Base-by-base conservation (phyloP, 1,140 invertebrate genomes). In the Ceratina japonica region DNA sequence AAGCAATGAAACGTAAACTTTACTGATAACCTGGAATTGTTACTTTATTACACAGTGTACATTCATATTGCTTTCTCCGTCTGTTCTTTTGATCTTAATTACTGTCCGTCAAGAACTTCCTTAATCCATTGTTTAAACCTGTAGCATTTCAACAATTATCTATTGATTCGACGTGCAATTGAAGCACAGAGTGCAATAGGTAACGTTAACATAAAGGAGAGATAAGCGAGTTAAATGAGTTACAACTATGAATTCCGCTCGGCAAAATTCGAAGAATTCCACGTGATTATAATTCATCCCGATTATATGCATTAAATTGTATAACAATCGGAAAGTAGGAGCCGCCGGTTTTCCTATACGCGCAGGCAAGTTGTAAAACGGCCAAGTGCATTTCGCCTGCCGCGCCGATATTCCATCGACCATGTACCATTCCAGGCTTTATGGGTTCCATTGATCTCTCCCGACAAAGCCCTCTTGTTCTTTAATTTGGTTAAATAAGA, bases 391-490 rank as follows among this genome's bases (percentile, higher is more conserved):
- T 86, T 84, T 85, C 75, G 79, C 75, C 63, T 81, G 75, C 78
- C 75, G 83, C 80, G 18, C 75, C 84, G 75, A 81, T 84, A 86
- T 82, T 85, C 75, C 75, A 85, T 82, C 80, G 84, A 84, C 71
- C 64, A 75, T 72, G 75, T 85, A 44, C 37, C 37, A 85, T 85
- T 82, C 71, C 84, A 51, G 71, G 84, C 80, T 84, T 85, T 75
- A 84, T 82, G 62, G 79, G 71, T 85, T 86, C 84, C 84, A 86
- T 86, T 86, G 83, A 86, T 86, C 77, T 81, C 27, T 59, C 37
- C 37, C 80, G 80, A 85, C 84, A 86, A 79, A 86, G 83, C 80
- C 79, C 84, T 75, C 84, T 86, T 85, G 84, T 86, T 85, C 84
- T 85, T 86, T 86, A 85, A 86, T 86, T 86, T 71, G 75, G 56